Evolutionary conservation across 1,140 invertebrate genomes (phyloP).

Genomic region (Ceratina japonica): DNA sequence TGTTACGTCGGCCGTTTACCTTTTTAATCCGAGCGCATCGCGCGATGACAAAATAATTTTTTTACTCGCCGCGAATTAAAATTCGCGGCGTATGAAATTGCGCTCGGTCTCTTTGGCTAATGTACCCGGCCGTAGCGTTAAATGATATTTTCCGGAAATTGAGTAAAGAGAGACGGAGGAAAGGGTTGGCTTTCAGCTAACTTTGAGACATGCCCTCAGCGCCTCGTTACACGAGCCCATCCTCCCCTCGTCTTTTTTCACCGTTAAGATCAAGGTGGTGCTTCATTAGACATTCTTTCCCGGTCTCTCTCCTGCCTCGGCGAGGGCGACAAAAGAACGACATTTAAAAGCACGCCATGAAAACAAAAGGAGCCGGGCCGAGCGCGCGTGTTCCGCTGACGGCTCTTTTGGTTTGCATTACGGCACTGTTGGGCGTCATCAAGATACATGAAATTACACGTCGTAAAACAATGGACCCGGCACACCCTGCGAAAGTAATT

Average conservation of each 20-base stretch:
- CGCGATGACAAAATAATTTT: too few species aligned
- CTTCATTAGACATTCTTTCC: slow-evolving; percentile 41
- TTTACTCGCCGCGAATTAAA: too few species aligned
- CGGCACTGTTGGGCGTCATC: slow-evolving; percentile 40
- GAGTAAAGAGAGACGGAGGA: not conserved
- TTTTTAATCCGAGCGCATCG: too few species aligned
- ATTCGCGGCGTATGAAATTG: too few species aligned
- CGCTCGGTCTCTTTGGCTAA: too few species aligned
- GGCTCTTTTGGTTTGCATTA: slow-evolving; percentile 39
- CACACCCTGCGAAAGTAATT: slow-evolving; percentile 30
- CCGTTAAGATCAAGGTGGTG: slow-evolving; percentile 44
- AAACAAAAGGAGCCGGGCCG: slow-evolving; percentile 31
- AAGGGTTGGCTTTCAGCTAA: slow-evolving; percentile 19
- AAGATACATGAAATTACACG: slow-evolving; percentile 48
- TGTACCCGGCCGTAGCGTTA: not conserved
- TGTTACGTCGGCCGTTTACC: too few species aligned
- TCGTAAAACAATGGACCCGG: slow-evolving; percentile 34
- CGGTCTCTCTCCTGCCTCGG: not conserved
- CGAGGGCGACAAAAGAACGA: slow-evolving; percentile 28
- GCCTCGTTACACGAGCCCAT: slow-evolving; percentile 8
- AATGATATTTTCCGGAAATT: not conserved
- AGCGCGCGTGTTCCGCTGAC: not conserved
- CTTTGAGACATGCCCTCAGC: slow-evolving; percentile 13
- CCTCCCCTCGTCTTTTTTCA: slow-evolving; percentile 31
- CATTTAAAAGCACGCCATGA: slow-evolving; percentile 39